phyloP scores from a whole-genome alignment of 2,113 vertebrate species.

The Cairina moschata region DNA sequence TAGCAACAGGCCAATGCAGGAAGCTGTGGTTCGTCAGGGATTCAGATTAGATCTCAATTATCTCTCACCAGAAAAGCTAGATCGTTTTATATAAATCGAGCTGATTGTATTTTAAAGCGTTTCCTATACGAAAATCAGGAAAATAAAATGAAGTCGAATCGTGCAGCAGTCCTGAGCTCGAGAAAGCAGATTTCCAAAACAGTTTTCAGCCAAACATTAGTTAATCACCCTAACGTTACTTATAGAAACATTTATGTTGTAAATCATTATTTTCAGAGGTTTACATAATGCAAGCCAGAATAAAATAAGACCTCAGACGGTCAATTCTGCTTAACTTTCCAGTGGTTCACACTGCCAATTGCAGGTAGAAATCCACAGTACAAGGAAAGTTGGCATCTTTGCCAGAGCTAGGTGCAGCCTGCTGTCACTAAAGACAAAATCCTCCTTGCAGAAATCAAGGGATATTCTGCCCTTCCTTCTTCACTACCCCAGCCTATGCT shows the following conservation, averaged over 20 bases:
- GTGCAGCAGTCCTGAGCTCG: slow-evolving; percentile 31
- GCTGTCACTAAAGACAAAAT: background rate
- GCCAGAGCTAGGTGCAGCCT: background rate
- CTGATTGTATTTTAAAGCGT: slow-evolving; percentile 65
- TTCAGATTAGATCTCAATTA: slow-evolving; percentile 75
- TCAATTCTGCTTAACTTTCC: slow-evolving; percentile 19
- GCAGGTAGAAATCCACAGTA: background rate
- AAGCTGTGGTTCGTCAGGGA: slow-evolving; percentile 75
- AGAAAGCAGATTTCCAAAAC: slow-evolving; percentile 57
- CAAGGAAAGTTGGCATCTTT: background rate
- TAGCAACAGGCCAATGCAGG: slow-evolving; percentile 80
- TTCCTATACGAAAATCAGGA: slow-evolving; percentile 69
- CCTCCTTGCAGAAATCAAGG: background rate
- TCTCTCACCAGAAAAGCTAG: slow-evolving; percentile 63
- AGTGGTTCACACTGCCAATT: background rate
- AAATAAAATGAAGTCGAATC: background rate
- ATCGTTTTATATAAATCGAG: slow-evolving; percentile 66
- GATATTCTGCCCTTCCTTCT: slow-evolving; percentile 5
- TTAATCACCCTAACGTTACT: slow-evolving; percentile 52
- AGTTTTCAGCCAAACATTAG: slow-evolving; percentile 30
- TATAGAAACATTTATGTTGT: slow-evolving; percentile 56
- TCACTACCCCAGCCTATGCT: background rate
- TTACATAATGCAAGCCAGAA: slow-evolving; percentile 50
- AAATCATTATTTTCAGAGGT: slow-evolving; percentile 63
- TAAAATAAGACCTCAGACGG: background rate